Percentiles rank a stretch among this genome's conserved stretches.
Conservation (phyloP, 2,797 vertebrate genomes). For the Hylomyscus alleni region DNA sequence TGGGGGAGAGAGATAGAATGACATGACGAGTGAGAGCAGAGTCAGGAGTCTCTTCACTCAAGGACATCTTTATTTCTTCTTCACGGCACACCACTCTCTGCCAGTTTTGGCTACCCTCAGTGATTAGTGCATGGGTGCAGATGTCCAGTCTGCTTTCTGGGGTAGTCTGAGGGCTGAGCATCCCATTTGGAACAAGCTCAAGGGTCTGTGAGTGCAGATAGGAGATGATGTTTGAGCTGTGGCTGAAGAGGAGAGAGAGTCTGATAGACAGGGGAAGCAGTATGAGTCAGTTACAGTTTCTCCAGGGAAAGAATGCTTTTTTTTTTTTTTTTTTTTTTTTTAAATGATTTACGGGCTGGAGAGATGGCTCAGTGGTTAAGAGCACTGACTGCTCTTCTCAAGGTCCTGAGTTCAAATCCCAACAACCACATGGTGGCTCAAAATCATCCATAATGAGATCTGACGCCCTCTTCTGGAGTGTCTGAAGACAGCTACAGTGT, state of each 20-base stretch:
- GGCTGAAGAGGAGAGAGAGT: not conserved
- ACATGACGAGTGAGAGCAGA: not conserved
- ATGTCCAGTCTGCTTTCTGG: not conserved
- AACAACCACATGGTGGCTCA: too few relatives aligned
- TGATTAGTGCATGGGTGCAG: fast-evolving
- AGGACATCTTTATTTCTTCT: not conserved
- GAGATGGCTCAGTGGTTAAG: too few relatives aligned
- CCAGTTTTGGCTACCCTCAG: not conserved
- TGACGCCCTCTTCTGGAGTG: too few relatives aligned
- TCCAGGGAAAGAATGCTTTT: not conserved
- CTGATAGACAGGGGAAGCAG: not conserved
- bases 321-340: not conserved
- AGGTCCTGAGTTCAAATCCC: too few relatives aligned
- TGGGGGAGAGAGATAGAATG: not conserved
- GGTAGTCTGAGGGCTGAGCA: not conserved
- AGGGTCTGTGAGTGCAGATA: not conserved
- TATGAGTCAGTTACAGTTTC: not conserved
- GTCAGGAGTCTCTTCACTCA: not conserved
- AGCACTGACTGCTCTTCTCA: too few relatives aligned
- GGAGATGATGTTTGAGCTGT: not conserved
- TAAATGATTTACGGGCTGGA: too few relatives aligned
- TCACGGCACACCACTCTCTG: fast-evolving
- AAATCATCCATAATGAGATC: too few relatives aligned
- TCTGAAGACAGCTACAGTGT: too few relatives aligned
- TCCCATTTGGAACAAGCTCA: not conserved